These are phyloP conservation scores for Sarcophaga bullata DNA, from an alignment of 1,140 invertebrate species.

Conservation along the genomic window DNA sequence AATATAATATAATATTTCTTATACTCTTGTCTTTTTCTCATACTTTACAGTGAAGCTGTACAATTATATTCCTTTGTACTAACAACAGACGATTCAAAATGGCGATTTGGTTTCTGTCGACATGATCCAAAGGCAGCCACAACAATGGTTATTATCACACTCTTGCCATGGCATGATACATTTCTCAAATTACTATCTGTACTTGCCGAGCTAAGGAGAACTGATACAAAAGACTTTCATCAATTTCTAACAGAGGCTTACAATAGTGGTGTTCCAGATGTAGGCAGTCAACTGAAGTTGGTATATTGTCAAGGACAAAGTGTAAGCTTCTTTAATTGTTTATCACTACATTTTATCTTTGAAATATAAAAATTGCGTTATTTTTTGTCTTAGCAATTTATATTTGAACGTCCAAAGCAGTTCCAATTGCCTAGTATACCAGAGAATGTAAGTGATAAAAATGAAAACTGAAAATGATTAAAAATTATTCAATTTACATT, in stretches of 20 bases:
- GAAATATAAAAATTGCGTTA: too few relatives aligned
- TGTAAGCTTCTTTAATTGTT: slow-evolving; percentile 62
- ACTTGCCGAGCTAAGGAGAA: slow-evolving; percentile 54
- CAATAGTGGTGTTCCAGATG: slow-evolving; percentile 71
- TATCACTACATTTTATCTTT: neutral
- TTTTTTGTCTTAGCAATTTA: slow-evolving; percentile 75
- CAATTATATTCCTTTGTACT: slow-evolving; percentile 88
- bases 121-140: slow-evolving; percentile 85
- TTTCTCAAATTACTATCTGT: slow-evolving; percentile 83
- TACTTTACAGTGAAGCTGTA: slow-evolving; percentile 53
- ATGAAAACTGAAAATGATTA: neutral
- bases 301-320: slow-evolving; percentile 70
- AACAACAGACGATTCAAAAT: slow-evolving; percentile 92
- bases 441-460: slow-evolving; percentile 84
- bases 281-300: slow-evolving; percentile 69
- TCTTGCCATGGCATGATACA: slow-evolving; percentile 94
- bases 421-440: slow-evolving; percentile 90
- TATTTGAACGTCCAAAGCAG: slow-evolving; percentile 80
- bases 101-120: slow-evolving; percentile 95
- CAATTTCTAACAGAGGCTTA: slow-evolving; percentile 77
- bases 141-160: slow-evolving; percentile 82
- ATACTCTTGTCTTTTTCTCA: too few relatives aligned
- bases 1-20: too few relatives aligned
- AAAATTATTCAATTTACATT: slow-evolving; percentile 18
- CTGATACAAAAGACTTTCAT: slow-evolving; percentile 62